Base-by-base conservation (phyloP, 1,140 invertebrate genomes). In the Teleopsis dalmanni region DNA sequence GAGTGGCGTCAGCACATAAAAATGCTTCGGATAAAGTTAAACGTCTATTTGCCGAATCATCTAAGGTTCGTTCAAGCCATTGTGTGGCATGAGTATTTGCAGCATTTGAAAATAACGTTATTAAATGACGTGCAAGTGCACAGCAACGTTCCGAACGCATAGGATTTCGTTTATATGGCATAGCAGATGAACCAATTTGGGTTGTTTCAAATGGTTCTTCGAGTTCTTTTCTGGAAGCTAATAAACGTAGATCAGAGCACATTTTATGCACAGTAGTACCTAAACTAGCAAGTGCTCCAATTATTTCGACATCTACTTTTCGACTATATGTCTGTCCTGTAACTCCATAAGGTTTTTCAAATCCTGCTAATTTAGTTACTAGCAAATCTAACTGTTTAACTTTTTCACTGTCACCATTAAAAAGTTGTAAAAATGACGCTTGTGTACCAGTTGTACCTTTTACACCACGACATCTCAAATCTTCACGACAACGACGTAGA, bases 391-490 rank as follows among this genome's bases (percentile, higher is more conserved):
- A 66, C 51, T 78, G 60, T 57, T 86, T 86, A 0, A 96, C 93
- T 76, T 96, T 97, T 16, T 78, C 75, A 10, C 81, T 73, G 62
- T 97, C 83, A 23, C 85, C 91, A 55, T 95, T 82, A 65, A 99
- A 98, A 1, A 99, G 76, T 57, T 94, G 85, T 26, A 99, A 71
- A 63, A 98, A 99, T 1, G 93, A 97, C 1, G 96, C 96, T 73
- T 98, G 95, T 0, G 95, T 98, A 22, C 91, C 97, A 9, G 96
- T 99, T 1, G 97, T 98, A 8, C 97, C 97, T 74, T 99, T 99
- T 1, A 95, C 91, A 5, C 97, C 95, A 5, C 97, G 80, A 66
- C 99, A 99, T 51, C 87, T 77, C 0, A 99, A 74, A 63, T 95
- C 87, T 45, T 87, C 75, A 37, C 79, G 78, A 1, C 83, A 81